These are phyloP conservation scores for Melanogrammus aeglefinus DNA, from an alignment of 2,797 vertebrate genomes.

Conservation along the genomic window DNA sequence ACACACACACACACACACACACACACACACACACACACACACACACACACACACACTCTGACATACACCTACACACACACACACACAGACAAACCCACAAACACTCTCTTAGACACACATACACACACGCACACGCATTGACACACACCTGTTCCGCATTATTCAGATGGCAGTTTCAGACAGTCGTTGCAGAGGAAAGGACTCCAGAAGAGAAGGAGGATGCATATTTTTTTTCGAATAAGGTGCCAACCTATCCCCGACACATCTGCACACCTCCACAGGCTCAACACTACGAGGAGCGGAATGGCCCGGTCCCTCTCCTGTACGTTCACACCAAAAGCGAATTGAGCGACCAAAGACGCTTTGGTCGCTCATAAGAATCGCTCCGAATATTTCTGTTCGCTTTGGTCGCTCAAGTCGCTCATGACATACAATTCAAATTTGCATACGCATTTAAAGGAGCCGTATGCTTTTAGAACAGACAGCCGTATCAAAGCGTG, in stretches of 20 bases:
- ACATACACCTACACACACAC: not conserved
- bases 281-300: not conserved
- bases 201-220: too few species aligned
- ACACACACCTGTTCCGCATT: conserved; percentile 38
- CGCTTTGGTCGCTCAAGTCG: too few species aligned
- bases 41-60: conserved; percentile 26
- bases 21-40: not conserved
- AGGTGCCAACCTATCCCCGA: not conserved
- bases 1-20: conserved; percentile 15
- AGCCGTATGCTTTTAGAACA: too few species aligned
- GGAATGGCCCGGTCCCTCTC: not conserved
- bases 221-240: conserved; percentile 1
- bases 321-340: too few species aligned
- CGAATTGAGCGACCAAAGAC: too few species aligned
- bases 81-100: conserved; percentile 15
- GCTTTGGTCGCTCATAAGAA: too few species aligned
- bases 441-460: too few species aligned
- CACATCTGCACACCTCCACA: conserved; percentile 19
- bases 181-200: not conserved
- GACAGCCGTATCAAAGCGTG: too few species aligned
- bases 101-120: not conserved
- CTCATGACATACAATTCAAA: too few species aligned
- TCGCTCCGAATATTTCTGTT: too few species aligned
- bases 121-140: not conserved
- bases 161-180: conserved; percentile 23